Evolutionary conservation across 2,113 vertebrate species (phyloP), one percentile per base, ranked within the genome.

Genomic region (Pogonocichla stellata): DNA sequence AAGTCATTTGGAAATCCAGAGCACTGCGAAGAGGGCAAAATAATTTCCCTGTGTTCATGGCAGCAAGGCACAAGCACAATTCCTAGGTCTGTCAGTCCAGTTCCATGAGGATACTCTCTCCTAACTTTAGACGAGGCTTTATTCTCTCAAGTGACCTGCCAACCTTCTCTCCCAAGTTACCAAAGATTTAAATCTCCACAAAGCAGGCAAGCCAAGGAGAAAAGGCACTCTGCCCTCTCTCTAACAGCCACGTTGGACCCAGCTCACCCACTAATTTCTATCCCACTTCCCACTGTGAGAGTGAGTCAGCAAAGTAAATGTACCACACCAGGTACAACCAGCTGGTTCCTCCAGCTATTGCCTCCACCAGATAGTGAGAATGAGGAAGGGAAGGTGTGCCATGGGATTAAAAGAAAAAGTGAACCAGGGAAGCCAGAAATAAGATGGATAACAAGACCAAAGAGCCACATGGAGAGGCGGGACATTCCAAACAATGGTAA

Each of bases 281-380:
- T 36, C 40, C 50, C 16, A 66, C 25, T 81, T 80, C 50, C 77
- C 60, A 67, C 62, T 18, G 50, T 19, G 5, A 1, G 1, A 19
- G 23, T 86, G 80, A 95, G 80, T 93, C 93, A 95, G 42, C 78
- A 77, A 80, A 93, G 74, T 23, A 90, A 81, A 89, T 24, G n/a
- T 23, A 75, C 28, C 4, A 1, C 60, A 69, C 12, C 45, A 69
- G 88, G n/a, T n/a, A n/a, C n/a, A n/a, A n/a, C n/a, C n/a, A n/a
- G n/a, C n/a, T 62, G 81, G 91, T 38, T 92, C 73, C 69, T 56
- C 61, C 69, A 95, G 61, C 34, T 69, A 43, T 6, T 53, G 42
- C 72, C 57, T 89, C 69, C 53, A 72, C 54, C 53, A 69, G 34
- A 47, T 8, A 61, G 43, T 14, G 56, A 84, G 73, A 48, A 91